A percentile compares a stretch with the other conserved stretches of the same genome.
phyloP scores from a whole-genome alignment of 2,888 invertebrate genomes.

The Morinoia aosen region DNA sequence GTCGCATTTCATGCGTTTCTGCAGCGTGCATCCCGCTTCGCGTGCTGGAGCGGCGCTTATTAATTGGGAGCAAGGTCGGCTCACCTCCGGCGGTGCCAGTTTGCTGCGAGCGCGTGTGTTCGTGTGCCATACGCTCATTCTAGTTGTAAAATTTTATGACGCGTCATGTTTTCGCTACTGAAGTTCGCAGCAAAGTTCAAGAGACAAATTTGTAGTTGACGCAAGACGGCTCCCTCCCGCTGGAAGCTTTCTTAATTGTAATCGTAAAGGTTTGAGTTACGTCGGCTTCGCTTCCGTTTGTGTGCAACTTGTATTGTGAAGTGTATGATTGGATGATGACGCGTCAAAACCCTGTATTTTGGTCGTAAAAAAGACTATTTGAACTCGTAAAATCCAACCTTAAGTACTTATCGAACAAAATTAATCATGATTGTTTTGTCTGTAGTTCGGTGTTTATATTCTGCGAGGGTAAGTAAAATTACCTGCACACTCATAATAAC shows the following conservation, averaged over 20 bases:
- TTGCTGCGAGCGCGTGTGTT: not conserved
- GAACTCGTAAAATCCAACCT: no score
- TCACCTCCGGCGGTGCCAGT: not conserved
- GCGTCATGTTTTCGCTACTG: not conserved
- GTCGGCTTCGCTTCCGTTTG: not conserved
- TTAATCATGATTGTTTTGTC: no score
- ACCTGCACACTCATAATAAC: no score
- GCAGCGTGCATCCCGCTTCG: not conserved
- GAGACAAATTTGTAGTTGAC: constrained; percentile 7
- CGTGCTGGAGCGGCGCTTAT: not conserved
- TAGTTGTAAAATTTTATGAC: not conserved
- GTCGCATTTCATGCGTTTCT: not conserved
- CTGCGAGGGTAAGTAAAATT: no score
- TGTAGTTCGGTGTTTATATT: no score
- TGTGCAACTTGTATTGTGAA: not conserved
- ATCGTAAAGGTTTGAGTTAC: not conserved
- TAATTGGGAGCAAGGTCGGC: not conserved
- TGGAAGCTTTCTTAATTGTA: not conserved
- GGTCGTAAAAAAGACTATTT: no score
- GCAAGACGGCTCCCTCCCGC: not conserved
- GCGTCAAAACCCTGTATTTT: not conserved
- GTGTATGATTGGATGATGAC: not conserved
- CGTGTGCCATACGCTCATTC: not conserved
- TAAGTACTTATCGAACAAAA: no score
- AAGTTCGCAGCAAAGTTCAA: not conserved